Base-by-base conservation (phyloP, 2,113 vertebrate species). In the Myotis yumanensis region DNA sequence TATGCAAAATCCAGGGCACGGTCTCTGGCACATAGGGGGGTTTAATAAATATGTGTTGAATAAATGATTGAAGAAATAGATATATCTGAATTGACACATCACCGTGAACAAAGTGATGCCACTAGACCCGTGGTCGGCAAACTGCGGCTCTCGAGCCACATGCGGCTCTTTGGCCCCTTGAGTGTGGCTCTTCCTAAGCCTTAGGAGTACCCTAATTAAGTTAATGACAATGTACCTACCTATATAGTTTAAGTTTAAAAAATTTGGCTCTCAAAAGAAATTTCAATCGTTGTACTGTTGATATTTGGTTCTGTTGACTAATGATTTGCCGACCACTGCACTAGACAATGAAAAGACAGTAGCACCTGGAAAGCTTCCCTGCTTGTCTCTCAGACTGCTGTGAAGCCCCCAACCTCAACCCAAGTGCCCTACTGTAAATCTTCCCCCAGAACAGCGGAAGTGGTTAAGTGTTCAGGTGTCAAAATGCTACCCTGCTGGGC, bases 381-480 rank as follows among this genome's bases (percentile, higher is more conserved):
- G 59, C 96, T 93, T 62, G 51, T 83, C 86, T 89, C 79, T 91
- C 94, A 92, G 72, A 81, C 90, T 95, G 89, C 95, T 83, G 79
- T 0, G 86, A 92, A 92, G 64, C 84, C 93, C 89, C 93, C 95
- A 89, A 35, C 91, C 96, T 95, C 86, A 69, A 79, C 86, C 91
- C 43, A 46, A 96, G 93, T 62, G 75, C 84, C 86, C 73, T 57
- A 79, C 86, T 82, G 82, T 79, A 96, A 90, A 94, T 89, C 93
- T 35, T 91, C 89, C 80, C 80, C 30, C 20, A 79, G 43, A 91
- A 95, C 93, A 75, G 75, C 12, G 51, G 91, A 97, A 95, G 86
- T 79, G 64, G 94, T 96, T 96, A 96, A 97, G 97, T 94, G 86
- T 87, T 97, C 97, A 95, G 97, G 97, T 97, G 96, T 97, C 96